Percentiles rank a stretch among this genome's conserved stretches.
Conservation (phyloP, 2,797 vertebrate species). For the Typhlichthys subterraneus region DNA sequence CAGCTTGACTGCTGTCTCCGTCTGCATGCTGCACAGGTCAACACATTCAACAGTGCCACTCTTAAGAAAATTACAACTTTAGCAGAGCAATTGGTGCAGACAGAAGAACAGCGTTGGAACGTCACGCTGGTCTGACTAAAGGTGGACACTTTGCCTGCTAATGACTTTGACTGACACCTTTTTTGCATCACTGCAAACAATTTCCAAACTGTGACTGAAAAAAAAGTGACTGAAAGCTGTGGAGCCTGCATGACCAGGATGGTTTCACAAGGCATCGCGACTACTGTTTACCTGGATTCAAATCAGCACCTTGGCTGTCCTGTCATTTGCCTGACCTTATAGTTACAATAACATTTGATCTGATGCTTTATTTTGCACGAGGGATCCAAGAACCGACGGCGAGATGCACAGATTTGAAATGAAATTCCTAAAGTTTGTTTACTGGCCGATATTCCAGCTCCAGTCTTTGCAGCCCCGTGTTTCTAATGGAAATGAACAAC, state of each 20-base stretch:
- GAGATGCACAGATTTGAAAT: slow-evolving; percentile 4
- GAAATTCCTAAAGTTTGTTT: slow-evolving; percentile 12
- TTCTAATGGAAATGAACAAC: slow-evolving; percentile 8
- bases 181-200: too few relatives aligned
- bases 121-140: too few relatives aligned
- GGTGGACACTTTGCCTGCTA: too few relatives aligned
- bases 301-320: not conserved
- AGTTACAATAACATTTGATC: slow-evolving; percentile 20
- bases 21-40: slow-evolving; percentile 35
- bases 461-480: slow-evolving; percentile 2
- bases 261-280: too few relatives aligned
- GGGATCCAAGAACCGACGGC: not conserved
- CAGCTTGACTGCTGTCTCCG: slow-evolving; percentile 22
- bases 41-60: not conserved
- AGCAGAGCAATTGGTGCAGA: too few relatives aligned
- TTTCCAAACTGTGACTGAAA: too few relatives aligned
- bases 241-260: too few relatives aligned
- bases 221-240: too few relatives aligned
- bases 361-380: too few relatives aligned
- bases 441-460: slow-evolving; percentile 1
- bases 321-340: slow-evolving; percentile 19
- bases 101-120: too few relatives aligned
- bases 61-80: too few relatives aligned
- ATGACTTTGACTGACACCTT: too few relatives aligned
- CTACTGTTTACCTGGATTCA: not conserved